phyloP scores from a whole-genome alignment of 1,140 invertebrate genomes.

The Leptopilina clavipes region DNA sequence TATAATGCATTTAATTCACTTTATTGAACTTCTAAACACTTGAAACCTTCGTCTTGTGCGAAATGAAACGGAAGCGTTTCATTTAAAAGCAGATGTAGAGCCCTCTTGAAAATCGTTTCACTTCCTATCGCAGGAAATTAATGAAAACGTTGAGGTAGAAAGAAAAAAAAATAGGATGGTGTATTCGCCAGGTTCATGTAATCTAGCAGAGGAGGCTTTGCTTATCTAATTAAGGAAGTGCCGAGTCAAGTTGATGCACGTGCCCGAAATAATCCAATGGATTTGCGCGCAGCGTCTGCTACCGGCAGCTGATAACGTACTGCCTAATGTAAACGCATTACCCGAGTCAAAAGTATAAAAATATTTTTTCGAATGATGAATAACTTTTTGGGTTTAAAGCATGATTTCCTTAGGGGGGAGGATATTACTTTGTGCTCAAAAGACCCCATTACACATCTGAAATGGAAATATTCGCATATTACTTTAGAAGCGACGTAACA shows the following conservation, averaged over 20 bases:
- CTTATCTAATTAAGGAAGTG: conserved; percentile 35
- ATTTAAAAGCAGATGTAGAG: conserved; percentile 33
- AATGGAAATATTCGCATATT: conserved; percentile 34
- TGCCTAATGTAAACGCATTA: conserved; percentile 34
- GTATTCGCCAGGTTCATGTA: conserved; percentile 21
- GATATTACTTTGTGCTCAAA: conserved; percentile 6
- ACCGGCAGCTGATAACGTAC: conserved; percentile 23
- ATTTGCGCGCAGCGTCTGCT: conserved; percentile 33
- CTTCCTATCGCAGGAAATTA: conserved; percentile 39
- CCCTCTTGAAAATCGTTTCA: conserved; percentile 43
- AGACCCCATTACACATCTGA: conserved; percentile 22
- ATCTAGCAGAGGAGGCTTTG: conserved; percentile 7
- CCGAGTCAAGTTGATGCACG: conserved; percentile 34
- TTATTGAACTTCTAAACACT: background rate
- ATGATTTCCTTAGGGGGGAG: conserved; percentile 20
- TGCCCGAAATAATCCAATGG: conserved; percentile 30
- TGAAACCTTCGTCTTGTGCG: background rate
- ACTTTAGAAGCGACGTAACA: background rate
- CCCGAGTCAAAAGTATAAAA: background rate
- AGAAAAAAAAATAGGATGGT: conserved; percentile 5
- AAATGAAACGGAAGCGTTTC: background rate
- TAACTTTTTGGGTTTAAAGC: conserved; percentile 1
- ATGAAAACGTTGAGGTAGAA: conserved; percentile 28
- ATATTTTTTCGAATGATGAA: too few relatives aligned
- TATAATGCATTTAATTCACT: background rate